Conservation (phyloP, 2,113 vertebrate species). For the Nipponia nippon region DNA sequence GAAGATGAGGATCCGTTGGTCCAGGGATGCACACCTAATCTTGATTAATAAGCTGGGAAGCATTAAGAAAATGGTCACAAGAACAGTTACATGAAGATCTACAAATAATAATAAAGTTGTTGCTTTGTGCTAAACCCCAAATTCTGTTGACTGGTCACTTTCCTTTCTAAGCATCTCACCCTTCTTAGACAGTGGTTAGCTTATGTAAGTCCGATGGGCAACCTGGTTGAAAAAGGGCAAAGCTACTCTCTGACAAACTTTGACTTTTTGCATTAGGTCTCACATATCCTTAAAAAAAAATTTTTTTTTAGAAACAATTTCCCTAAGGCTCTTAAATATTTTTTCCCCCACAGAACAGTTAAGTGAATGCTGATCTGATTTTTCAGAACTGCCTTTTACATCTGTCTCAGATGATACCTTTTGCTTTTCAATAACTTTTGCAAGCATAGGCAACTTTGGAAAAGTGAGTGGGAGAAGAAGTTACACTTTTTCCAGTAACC, state of each 20-base stretch:
- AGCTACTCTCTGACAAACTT: neutral
- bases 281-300: neutral
- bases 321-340: neutral
- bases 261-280: neutral
- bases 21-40: neutral
- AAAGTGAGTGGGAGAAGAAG: neutral
- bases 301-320: neutral
- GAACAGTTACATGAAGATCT: neutral
- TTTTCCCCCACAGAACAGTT: neutral
- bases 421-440: neutral
- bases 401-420: neutral
- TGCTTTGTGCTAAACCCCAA: neutral
- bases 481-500: neutral
- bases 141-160: neutral
- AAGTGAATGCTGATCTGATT: neutral
- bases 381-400: neutral
- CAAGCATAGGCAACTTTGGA: neutral
- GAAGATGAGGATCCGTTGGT: neutral
- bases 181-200: neutral
- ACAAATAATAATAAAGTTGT: neutral
- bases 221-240: neutral
- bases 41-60: neutral
- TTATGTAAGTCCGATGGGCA: neutral
- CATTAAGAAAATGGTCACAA: neutral
- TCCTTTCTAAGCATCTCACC: neutral